A percentile compares a stretch with the other conserved stretches of the same genome.
phyloP scores from a whole-genome alignment of 53 echinoderm and acorn worm species.

The Patiria pectinifera region DNA sequence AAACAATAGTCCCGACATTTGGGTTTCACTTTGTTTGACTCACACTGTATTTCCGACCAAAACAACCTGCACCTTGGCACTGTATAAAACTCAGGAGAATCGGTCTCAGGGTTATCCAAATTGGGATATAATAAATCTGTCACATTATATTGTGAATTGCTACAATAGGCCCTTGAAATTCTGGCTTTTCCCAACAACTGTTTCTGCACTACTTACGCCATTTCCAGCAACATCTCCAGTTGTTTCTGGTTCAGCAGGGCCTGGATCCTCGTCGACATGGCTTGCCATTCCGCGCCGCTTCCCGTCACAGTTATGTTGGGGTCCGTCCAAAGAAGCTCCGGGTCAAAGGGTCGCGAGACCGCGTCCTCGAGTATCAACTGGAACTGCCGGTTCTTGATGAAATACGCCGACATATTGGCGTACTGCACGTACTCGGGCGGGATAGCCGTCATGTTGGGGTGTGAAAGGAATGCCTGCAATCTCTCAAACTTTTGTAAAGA shows the following conservation, averaged over 20 bases:
- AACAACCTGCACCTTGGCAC: too few species aligned
- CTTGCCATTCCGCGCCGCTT: slow-evolving; percentile 31
- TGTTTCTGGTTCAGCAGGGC: background rate
- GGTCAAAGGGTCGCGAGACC: slow-evolving; percentile 12
- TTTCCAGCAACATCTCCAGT: background rate
- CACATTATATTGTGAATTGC: too few species aligned
- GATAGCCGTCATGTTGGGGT: slow-evolving; percentile 14
- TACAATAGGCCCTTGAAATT: too few species aligned
- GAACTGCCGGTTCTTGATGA: slow-evolving; percentile 42
- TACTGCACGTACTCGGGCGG: slow-evolving; percentile 39
- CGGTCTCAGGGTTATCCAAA: too few species aligned
- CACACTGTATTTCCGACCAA: too few species aligned
- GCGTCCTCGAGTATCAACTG: background rate
- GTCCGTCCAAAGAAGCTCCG: background rate
- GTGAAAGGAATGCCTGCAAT: background rate
- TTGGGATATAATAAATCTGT: too few species aligned
- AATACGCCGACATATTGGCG: slow-evolving; percentile 58
- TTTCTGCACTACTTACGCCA: background rate
- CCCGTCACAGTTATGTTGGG: background rate
- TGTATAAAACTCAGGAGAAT: too few species aligned
- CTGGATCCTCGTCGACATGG: background rate
- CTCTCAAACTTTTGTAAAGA: background rate
- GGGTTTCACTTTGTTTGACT: too few species aligned
- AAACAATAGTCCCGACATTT: too few species aligned
- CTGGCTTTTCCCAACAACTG: background rate